A percentile compares a stretch with the other conserved stretches of the same genome.
Conservation (phyloP, 2,113 vertebrate genomes). For the Silurus glanis region DNA sequence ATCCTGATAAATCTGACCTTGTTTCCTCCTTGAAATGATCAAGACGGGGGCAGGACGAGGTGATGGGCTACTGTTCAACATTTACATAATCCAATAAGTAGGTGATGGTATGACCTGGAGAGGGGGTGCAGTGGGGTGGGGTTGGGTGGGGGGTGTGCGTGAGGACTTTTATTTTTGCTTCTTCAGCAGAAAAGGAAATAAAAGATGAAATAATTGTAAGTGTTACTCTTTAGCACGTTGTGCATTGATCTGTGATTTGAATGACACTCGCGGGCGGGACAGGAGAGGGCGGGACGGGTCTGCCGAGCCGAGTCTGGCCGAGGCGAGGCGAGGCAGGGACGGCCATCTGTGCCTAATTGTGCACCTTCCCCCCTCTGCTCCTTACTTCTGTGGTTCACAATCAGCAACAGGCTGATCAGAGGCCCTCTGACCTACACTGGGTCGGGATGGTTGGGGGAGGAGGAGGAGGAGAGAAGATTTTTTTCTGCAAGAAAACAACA, state of each 20-base stretch:
- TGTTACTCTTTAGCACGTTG: slow-evolving; percentile 33
- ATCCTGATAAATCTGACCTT: slow-evolving; percentile 34
- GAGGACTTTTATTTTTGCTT: background rate
- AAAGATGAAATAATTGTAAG: slow-evolving; percentile 41
- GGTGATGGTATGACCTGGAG: slow-evolving; percentile 9
- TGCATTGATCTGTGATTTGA: slow-evolving; percentile 52
- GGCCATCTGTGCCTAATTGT: slow-evolving; percentile 82
- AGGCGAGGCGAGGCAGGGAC: slow-evolving; percentile 65
- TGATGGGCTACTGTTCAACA: slow-evolving; percentile 23
- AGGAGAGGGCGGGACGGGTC: slow-evolving; percentile 41
- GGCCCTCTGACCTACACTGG: slow-evolving; percentile 78
- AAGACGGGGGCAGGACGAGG: slow-evolving; percentile 15
- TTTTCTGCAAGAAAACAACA: slow-evolving; percentile 77
- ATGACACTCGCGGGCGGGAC: slow-evolving; percentile 46
- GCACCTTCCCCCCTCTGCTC: slow-evolving; percentile 59
- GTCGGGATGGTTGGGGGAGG: slow-evolving; percentile 68
- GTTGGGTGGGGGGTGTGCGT: background rate
- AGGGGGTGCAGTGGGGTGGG: too few species aligned
- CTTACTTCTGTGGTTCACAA: slow-evolving; percentile 71
- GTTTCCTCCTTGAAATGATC: slow-evolving; percentile 34
- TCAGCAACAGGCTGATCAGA: slow-evolving; percentile 79
- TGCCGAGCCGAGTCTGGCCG: slow-evolving; percentile 44
- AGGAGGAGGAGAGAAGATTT: slow-evolving; percentile 67
- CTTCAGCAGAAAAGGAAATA: background rate
- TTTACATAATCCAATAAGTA: slow-evolving; percentile 44